phyloP scores from a whole-genome alignment of 2,797 vertebrate genomes.

The Rhyacichthys aspro region DNA sequence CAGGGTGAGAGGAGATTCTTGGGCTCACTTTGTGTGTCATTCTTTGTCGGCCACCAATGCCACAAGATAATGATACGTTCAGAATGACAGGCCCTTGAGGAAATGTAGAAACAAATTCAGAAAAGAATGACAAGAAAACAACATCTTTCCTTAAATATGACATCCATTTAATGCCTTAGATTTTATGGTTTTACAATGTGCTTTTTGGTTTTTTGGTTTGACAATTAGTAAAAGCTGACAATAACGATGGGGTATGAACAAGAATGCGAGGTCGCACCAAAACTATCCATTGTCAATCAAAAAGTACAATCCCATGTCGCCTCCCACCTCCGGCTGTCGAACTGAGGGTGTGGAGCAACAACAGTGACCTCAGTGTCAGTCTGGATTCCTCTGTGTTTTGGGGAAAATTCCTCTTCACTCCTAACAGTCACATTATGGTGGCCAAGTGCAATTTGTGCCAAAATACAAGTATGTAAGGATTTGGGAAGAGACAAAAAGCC shows the following conservation, averaged over 20 bases:
- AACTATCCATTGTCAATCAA: conserved; percentile 17
- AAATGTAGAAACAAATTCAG: conserved; percentile 49
- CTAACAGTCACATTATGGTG: conserved; percentile 59
- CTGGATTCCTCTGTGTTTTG: conserved; percentile 77
- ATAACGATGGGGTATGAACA: too few relatives aligned
- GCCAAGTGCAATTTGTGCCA: conserved; percentile 69
- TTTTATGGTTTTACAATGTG: too few relatives aligned
- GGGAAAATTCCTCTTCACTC: conserved; percentile 69
- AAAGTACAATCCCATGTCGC: conserved; percentile 33
- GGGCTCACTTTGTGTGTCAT: conserved; percentile 53
- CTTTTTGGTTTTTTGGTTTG: too few relatives aligned
- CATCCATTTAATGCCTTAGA: too few relatives aligned
- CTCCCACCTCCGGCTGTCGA: conserved; percentile 47
- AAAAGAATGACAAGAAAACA: conserved; percentile 16
- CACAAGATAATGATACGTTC: conserved; percentile 60
- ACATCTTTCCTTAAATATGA: neutral
- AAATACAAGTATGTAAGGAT: conserved; percentile 56
- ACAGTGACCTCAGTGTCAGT: conserved; percentile 67
- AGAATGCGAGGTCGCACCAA: neutral
- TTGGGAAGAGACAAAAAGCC: conserved; percentile 67
- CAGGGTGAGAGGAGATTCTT: conserved; percentile 30
- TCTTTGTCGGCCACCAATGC: conserved; percentile 51
- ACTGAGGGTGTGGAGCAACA: conserved; percentile 71
- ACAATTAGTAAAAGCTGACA: too few relatives aligned
- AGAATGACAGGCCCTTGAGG: conserved; percentile 45